Evolutionary conservation across 2,113 vertebrate species (phyloP).

Genomic region (Pseudorasbora parva): DNA sequence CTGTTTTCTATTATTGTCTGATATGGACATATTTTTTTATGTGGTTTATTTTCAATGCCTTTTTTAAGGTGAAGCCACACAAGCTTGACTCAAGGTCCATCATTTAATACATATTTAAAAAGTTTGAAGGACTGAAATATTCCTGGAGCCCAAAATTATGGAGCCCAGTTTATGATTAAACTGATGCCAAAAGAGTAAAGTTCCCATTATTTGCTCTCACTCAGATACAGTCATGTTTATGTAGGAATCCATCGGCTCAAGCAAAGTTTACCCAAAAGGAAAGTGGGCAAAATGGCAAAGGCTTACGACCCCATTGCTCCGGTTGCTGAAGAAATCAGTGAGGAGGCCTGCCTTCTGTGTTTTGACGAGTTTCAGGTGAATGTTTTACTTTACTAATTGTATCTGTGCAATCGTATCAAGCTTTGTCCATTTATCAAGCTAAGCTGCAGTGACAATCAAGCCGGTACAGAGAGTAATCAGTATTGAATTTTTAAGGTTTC

Average conservation of each 20-base stretch:
- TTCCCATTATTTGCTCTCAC: conserved; percentile 9
- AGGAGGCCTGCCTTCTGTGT: conserved; percentile 89
- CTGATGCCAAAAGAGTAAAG: background rate
- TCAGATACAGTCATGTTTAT: conserved; percentile 20
- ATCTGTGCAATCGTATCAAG: background rate
- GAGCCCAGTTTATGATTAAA: background rate
- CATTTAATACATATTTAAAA: background rate
- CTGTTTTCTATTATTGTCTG: background rate
- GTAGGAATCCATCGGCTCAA: conserved; percentile 96
- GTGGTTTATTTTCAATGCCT: background rate
- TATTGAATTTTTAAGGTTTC: background rate
- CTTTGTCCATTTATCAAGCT: background rate
- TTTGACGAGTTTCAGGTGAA: conserved; percentile 98
- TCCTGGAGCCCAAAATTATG: background rate
- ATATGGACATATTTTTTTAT: background rate
- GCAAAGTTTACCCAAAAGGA: conserved; percentile 91
- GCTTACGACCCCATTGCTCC: conserved; percentile 96
- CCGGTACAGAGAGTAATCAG: background rate
- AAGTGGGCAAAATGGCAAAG: conserved; percentile 89
- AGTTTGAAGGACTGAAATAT: background rate
- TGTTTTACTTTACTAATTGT: background rate
- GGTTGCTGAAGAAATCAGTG: conserved; percentile 92
- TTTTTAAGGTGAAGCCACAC: background rate
- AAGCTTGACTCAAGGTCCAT: background rate
- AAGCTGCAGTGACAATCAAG: background rate